Conservation (phyloP, 2,888 invertebrate species). For the Ormyrus thymus region DNA sequence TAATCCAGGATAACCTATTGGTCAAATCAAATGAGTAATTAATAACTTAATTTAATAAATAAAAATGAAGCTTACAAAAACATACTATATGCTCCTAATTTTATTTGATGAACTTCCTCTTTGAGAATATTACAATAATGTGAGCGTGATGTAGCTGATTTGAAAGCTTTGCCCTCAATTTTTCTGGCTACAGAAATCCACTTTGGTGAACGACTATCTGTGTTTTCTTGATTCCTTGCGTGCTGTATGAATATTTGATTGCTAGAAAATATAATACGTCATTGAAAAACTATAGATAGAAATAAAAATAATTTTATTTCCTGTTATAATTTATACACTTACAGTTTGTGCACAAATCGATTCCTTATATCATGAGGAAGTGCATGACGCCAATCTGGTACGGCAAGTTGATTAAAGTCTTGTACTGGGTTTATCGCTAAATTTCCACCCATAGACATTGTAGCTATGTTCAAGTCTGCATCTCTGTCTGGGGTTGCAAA, state of each 20-base stretch:
- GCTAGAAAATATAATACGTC: too few species aligned
- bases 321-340: conserved; percentile 2
- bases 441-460: conserved; percentile 50
- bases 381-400: conserved; percentile 44
- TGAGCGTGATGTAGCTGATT: conserved; percentile 43
- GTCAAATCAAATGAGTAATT: conserved; percentile 1
- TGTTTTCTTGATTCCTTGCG: conserved; percentile 41
- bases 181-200: conserved; percentile 47
- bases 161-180: conserved; percentile 53
- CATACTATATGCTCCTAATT: conserved; percentile 47
- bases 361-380: conserved; percentile 36
- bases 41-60: background rate
- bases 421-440: conserved; percentile 37
- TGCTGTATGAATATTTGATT: conserved; percentile 34
- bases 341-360: conserved; percentile 51
- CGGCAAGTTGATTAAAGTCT: conserved; percentile 45
- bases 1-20: conserved; percentile 43
- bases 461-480: conserved; percentile 48
- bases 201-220: conserved; percentile 48
- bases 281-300: too few species aligned
- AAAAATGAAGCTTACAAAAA: background rate
- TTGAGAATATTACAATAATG: conserved; percentile 50
- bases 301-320: too few species aligned
- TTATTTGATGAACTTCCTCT: conserved; percentile 54
- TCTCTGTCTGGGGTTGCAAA: conserved; percentile 47